A percentile compares a stretch with the other conserved stretches of the same genome.
Evolutionary conservation across 2,797 vertebrate genomes (phyloP).

Genomic region (Netta rufina): DNA sequence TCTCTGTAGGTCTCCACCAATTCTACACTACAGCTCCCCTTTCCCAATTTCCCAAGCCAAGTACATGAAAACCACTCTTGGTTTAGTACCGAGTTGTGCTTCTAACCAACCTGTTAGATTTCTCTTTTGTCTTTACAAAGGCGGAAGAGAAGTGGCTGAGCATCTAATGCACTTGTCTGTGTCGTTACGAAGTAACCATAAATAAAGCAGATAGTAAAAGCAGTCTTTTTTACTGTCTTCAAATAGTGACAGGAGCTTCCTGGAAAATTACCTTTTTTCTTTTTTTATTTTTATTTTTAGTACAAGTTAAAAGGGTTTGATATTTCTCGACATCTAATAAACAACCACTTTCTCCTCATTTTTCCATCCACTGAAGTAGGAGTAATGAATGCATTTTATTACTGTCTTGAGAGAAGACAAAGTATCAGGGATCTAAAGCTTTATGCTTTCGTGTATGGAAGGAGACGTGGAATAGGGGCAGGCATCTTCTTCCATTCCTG

Average conservation of each 20-base stretch:
- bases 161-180: conserved; percentile 65
- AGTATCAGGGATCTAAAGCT: conserved; percentile 30
- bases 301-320: conserved; percentile 74
- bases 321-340: conserved; percentile 71
- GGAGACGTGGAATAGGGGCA: background rate
- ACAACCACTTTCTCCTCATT: conserved; percentile 72
- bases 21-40: too few species aligned
- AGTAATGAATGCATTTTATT: conserved; percentile 73
- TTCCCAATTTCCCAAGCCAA: background rate
- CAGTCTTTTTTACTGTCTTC: conserved; percentile 46
- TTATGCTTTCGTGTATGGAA: background rate
- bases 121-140: conserved; percentile 46
- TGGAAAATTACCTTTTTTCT: conserved; percentile 73
- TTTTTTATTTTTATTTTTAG: conserved; percentile 27
- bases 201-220: conserved; percentile 75
- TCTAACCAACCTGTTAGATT: background rate
- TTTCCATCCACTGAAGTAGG: conserved; percentile 27
- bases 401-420: conserved; percentile 60
- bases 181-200: conserved; percentile 61
- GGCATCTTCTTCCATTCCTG: background rate
- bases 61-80: background rate
- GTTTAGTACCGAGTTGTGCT: background rate
- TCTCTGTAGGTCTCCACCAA: background rate
- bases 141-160: conserved; percentile 1
- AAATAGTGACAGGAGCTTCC: conserved; percentile 70